Evolutionary conservation across 2,113 vertebrate species (phyloP), one percentile per base, ranked within the genome.

Genomic region (Solenodon paradoxus): DNA sequence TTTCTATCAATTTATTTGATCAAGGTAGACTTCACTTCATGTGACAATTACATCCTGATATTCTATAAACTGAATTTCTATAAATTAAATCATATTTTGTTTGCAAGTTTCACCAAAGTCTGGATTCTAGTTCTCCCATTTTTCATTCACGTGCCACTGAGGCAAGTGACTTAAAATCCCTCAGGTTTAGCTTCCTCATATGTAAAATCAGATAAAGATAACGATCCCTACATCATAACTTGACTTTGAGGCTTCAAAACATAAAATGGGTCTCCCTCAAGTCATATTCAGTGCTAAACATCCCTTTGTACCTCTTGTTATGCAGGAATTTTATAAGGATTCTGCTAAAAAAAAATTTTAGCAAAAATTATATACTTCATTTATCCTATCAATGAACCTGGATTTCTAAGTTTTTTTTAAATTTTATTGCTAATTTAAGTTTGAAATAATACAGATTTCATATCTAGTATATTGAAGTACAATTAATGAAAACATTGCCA

Each of bases 131-230:
- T n/a, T 74, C 10, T 96, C 71, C 3, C 55, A 35, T 30, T 82
- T 85, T 82, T 83, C 57, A 74, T 45, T 22, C 88, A 20, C 53
- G 17, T 82, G n/a, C 26, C 24, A 38, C 28, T 74, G 9, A 22
- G n/a, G 28, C 42, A 85, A 75, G 4, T 32, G 17, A 80, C n/a
- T 85, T 51, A 57, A 90, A 77, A 66, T 81, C 19, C 61, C 35
- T 85, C 59, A 89, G n/a, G 47, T 88, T 86, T n/a, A 71, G 26
- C 66, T 81, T 89, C 61, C 40, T 94, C 74, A 55, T 4, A 42
- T 61, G 66, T 74, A 61, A 94, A 92, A 95, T 51, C 24, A 91
- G n/a, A 71, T 49, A 55, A 74, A 91, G n/a, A 71, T 49, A 55
- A 74, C 51, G 32, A 90, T 30, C 40, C 51, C 45, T 55, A 47